Evolutionary conservation across 2,888 invertebrate genomes (phyloP).

Genomic region (Nemapogon koenigi): DNA sequence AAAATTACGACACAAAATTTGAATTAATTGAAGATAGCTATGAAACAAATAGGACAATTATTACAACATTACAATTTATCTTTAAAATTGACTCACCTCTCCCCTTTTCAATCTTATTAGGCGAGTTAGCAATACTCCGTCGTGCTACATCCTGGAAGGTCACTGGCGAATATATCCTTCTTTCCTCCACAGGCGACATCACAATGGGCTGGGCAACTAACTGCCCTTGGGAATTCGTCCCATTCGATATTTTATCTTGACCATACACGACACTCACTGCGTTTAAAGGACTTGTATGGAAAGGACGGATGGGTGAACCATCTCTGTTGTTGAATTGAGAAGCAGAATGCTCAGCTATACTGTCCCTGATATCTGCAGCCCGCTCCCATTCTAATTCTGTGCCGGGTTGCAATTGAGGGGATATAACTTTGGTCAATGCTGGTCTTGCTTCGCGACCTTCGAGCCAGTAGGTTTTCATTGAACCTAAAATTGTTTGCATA

Average conservation of each 20-base stretch:
- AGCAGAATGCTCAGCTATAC: conserved; percentile 51
- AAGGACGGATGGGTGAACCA: conserved; percentile 15
- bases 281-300: background rate
- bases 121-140: conserved; percentile 80
- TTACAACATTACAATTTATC: no score
- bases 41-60: no score
- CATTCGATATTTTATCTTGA: background rate
- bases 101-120: conserved; percentile 56
- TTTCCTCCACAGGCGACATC: conserved; percentile 65
- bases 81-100: conserved; percentile 1
- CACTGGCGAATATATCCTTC: conserved; percentile 81
- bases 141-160: conserved; percentile 84
- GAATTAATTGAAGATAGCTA: no score
- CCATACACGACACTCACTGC: background rate
- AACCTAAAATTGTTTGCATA: no score
- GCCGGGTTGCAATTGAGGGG: conserved; percentile 43
- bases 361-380: conserved; percentile 48
- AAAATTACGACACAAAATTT: no score
- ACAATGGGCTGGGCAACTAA: conserved; percentile 24
- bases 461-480: conserved; percentile 91
- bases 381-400: conserved; percentile 53
- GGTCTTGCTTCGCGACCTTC: conserved; percentile 74
- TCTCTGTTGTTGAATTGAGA: conserved; percentile 38
- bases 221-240: conserved; percentile 18
- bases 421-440: conserved; percentile 51